phyloP scores from a whole-genome alignment of 2,113 vertebrate species.

The Corythornis cristatus region DNA sequence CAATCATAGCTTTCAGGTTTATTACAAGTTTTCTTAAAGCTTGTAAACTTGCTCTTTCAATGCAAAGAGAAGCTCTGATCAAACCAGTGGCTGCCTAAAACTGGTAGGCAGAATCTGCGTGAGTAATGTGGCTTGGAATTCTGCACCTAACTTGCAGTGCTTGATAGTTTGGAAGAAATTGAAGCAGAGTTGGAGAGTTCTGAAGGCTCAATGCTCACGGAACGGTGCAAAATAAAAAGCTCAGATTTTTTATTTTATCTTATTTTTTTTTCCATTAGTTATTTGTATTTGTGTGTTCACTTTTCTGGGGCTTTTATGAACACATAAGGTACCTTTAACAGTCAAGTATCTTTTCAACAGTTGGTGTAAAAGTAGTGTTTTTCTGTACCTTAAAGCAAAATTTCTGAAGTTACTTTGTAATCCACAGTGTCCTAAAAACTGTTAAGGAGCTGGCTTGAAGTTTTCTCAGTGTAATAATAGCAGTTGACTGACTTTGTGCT shows the following conservation, averaged over 20 bases:
- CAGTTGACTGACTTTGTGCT: background rate
- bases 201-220: background rate
- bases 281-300: background rate
- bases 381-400: background rate
- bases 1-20: background rate
- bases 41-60: background rate
- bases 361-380: background rate
- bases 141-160: background rate
- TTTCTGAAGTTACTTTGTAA: background rate
- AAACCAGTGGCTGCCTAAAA: background rate
- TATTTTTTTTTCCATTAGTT: background rate
- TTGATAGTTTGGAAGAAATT: background rate
- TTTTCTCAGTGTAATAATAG: background rate
- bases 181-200: background rate
- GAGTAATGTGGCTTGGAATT: background rate
- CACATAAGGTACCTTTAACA: fast-evolving
- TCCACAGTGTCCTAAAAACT: background rate
- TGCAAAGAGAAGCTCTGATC: background rate
- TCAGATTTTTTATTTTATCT: background rate
- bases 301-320: background rate
- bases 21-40: background rate
- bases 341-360: background rate
- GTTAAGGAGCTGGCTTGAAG: background rate
- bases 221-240: background rate
- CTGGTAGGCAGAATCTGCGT: background rate